phyloP scores from a whole-genome alignment of 2,113 vertebrate species.

The Perca flavescens region DNA sequence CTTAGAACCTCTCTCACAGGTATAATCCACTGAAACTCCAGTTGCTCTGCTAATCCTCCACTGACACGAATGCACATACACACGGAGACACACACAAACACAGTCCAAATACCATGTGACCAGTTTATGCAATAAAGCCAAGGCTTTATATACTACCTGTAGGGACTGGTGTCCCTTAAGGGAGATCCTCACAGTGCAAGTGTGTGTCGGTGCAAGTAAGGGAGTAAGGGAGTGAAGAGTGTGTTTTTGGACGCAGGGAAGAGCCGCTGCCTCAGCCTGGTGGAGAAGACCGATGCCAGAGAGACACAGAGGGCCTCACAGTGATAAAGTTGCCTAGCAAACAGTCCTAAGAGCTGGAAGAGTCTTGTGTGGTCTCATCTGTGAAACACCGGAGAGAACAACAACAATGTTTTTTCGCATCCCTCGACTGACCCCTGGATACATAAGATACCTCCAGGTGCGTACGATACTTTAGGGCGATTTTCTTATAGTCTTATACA shows the following conservation, averaged over 20 bases:
- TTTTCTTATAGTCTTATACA: conserved; percentile 36
- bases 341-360: conserved; percentile 34
- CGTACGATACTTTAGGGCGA: conserved; percentile 56
- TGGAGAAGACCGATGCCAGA: conserved; percentile 29
- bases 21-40: conserved; percentile 46
- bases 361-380: conserved; percentile 36
- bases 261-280: conserved; percentile 28
- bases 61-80: conserved; percentile 66
- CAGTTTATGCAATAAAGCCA: conserved; percentile 67
- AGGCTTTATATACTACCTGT: conserved; percentile 72
- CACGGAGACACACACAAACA: conserved; percentile 50
- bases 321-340: conserved; percentile 54
- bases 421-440: conserved; percentile 88
- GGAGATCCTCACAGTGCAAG: conserved; percentile 39
- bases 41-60: conserved; percentile 69
- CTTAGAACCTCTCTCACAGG: conserved; percentile 45
- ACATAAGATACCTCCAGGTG: conserved; percentile 91
- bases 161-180: conserved; percentile 21
- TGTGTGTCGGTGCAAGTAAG: conserved; percentile 23
- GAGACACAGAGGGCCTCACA: conserved; percentile 20
- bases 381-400: conserved; percentile 43
- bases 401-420: conserved; percentile 86
- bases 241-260: conserved; percentile 50
- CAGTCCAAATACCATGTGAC: conserved; percentile 74
- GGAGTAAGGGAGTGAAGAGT: conserved; percentile 18